Evolutionary conservation across 2,888 invertebrate genomes (phyloP).

Genomic region (Latrodectus elegans): DNA sequence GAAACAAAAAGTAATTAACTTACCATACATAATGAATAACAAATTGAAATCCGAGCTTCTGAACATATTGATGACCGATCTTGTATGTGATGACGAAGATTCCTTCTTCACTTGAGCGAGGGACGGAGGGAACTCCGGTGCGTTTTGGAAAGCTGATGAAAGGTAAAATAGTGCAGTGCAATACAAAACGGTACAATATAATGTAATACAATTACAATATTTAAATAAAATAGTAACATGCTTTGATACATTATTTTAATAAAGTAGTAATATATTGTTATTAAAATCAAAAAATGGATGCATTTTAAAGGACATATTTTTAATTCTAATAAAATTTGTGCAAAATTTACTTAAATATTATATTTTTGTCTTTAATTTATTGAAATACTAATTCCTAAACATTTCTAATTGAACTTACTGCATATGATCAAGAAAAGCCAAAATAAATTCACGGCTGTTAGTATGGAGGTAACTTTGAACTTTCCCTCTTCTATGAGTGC

Average conservation of each 20-base stretch:
- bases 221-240: too few species aligned
- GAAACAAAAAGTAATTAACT: slow-evolving; percentile 39
- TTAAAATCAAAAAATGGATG: too few species aligned
- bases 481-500: slow-evolving; percentile 81
- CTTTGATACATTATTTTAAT: too few species aligned
- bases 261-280: too few species aligned
- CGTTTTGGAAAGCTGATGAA: slow-evolving; percentile 87
- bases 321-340: too few species aligned
- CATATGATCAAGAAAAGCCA: slow-evolving; percentile 85
- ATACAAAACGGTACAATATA: too few species aligned
- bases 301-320: too few species aligned
- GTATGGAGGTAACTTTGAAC: slow-evolving; percentile 87
- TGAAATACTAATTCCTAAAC: too few species aligned
- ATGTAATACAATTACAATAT: too few species aligned
- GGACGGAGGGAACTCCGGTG: slow-evolving; percentile 91
- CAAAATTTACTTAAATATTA: too few species aligned
- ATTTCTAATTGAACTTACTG: not conserved
- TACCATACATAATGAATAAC: slow-evolving; percentile 87
- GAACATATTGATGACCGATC: slow-evolving; percentile 80
- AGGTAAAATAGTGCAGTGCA: too few species aligned
- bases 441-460: slow-evolving; percentile 87
- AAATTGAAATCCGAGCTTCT: slow-evolving; percentile 87
- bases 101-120: slow-evolving; percentile 79
- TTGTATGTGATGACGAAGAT: slow-evolving; percentile 75
- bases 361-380: too few species aligned